Conservation (phyloP, 2,797 vertebrate genomes). For the Nasua narica region DNA sequence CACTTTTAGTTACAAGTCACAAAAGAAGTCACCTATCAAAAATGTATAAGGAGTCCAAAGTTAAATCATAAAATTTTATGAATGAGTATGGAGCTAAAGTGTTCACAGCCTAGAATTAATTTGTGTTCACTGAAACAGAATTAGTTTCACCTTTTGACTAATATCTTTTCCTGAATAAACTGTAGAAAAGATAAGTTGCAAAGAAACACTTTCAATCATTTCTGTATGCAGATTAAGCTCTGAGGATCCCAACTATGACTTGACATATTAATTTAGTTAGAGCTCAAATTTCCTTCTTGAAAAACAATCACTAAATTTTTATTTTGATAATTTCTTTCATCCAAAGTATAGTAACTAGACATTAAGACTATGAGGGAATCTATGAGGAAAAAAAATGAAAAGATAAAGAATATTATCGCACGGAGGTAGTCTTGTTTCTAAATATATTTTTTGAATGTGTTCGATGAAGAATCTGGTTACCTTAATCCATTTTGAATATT, state of each 20-base stretch:
- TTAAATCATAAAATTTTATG: neutral
- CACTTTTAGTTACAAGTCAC: neutral
- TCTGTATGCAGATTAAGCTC: neutral
- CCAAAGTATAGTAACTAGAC: neutral
- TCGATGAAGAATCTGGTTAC: neutral
- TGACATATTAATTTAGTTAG: neutral
- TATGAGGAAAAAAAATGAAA: slow-evolving; percentile 1
- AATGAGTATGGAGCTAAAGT: neutral
- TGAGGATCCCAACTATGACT: neutral
- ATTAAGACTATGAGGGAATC: neutral
- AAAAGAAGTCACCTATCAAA: neutral
- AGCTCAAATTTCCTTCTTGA: slow-evolving; percentile 2
- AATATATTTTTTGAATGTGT: slow-evolving; percentile 16
- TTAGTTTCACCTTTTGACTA: neutral
- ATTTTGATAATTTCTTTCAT: slow-evolving; percentile 24
- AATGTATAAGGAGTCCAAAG: neutral
- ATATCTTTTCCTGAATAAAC: slow-evolving; percentile 8
- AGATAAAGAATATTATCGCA: neutral
- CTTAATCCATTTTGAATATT: slow-evolving; percentile 58
- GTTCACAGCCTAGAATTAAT: neutral
- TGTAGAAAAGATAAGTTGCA: neutral
- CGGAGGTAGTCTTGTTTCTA: neutral
- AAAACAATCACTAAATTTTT: slow-evolving; percentile 2
- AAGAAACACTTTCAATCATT: slow-evolving; percentile 38
- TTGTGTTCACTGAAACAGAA: neutral